Evolutionary conservation across 2,888 invertebrate genomes (phyloP).

Genomic region (Callyntrura sp.): DNA sequence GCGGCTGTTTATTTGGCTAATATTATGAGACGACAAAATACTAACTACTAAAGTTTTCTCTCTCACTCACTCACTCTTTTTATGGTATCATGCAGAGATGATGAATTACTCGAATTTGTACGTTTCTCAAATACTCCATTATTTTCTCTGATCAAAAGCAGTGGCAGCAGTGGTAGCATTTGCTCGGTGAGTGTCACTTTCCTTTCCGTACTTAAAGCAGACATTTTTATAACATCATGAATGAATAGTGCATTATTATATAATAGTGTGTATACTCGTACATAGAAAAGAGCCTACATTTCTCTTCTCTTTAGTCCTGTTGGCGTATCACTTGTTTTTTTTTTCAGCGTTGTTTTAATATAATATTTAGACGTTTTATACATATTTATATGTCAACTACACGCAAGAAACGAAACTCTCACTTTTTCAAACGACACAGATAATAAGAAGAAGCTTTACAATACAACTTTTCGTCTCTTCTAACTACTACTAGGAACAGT

Average conservation of each 20-base stretch:
- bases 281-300: too few relatives aligned
- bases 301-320: neutral
- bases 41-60: constrained; percentile 10
- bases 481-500: neutral
- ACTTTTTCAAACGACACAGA: neutral
- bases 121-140: constrained; percentile 27
- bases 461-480: neutral
- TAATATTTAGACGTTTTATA: constrained; percentile 13
- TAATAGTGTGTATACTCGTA: too few relatives aligned
- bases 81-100: constrained; percentile 42
- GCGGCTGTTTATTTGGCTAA: constrained; percentile 11
- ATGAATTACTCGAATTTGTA: constrained; percentile 53
- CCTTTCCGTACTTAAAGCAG: neutral
- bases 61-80: neutral
- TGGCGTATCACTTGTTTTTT: constrained; percentile 4
- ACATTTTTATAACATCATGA: neutral
- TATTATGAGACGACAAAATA: neutral
- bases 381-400: constrained; percentile 6
- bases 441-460: neutral
- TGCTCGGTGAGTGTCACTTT: neutral
- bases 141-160: neutral
- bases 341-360: neutral
- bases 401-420: neutral
- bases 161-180: too few relatives aligned
- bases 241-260: neutral